Evolutionary conservation across 2,888 invertebrate genomes (phyloP), one percentile per base, ranked within the genome.

Genomic region (Halictus quadricinctus): DNA sequence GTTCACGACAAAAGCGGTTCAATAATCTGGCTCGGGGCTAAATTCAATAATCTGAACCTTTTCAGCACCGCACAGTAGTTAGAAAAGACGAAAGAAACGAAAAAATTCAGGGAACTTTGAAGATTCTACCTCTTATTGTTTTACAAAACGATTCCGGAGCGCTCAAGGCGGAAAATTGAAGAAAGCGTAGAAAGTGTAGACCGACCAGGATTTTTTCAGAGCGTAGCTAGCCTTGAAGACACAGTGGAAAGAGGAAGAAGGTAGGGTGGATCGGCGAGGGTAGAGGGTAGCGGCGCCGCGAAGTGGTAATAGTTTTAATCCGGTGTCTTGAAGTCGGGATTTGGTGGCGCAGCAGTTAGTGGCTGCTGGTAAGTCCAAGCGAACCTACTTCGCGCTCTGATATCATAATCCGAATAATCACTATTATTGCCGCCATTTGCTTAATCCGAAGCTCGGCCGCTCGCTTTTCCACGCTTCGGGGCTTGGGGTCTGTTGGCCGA

Each of bases 351-450:
- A 91, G 93, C 93, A 93, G 94, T 94, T 94, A 93, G 91, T 90
- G 92, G 92, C 91, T 90, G 89, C 90, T 88, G 89, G 91, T 91
- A 92, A 93, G 92, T 91, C 92, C 89, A 90, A 87, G 92, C 93
- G 93, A 93, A 93, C 92, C 93, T 92, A 93, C 93, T 94, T 93
- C 93, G 93, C 94, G 93, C 93, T 91, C 94, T 94, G 94, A 94
- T 94, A 94, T 94, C 94, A 94, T 94, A 94, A 94, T 94, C 94
- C 94, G 93, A 94, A 94, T 94, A 94, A 94, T 94, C 94, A 94
- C 94, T 93, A 94, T 94, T 94, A 94, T 94, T 94, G 94, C 94
- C 92, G 92, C 93, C 93, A 94, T 94, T 94, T 94, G 93, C 92
- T 93, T 94, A 94, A 94, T 94, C 94, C 94, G 86, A 88, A 82